Evolutionary conservation across 2,888 invertebrate species (phyloP).

Genomic region (Tipula unca): DNA sequence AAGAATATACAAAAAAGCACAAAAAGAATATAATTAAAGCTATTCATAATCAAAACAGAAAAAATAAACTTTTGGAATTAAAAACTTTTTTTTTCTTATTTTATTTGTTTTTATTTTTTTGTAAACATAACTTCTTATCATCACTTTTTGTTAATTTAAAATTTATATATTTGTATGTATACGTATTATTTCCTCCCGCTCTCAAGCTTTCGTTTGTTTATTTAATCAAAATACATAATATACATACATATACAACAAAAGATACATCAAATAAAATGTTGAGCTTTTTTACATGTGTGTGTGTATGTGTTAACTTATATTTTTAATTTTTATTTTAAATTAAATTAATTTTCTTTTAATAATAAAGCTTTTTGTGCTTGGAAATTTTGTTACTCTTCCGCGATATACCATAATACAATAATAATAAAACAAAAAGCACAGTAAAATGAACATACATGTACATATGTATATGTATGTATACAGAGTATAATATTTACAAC

Average conservation of each 20-base stretch:
- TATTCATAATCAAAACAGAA: conserved; percentile 14
- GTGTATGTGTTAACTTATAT: not conserved
- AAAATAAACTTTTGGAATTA: not conserved
- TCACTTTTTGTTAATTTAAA: not conserved
- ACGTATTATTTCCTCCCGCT: not conserved
- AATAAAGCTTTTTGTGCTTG: not conserved
- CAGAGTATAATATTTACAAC: not conserved
- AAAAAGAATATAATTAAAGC: not conserved
- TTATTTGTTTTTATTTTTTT: not conserved
- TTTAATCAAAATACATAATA: not conserved
- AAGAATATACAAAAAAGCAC: not conserved
- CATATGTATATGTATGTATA: too few relatives aligned
- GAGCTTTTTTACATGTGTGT: not conserved
- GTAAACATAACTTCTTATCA: conserved; percentile 1
- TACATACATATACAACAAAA: too few relatives aligned
- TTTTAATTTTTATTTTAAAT: not conserved
- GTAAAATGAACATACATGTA: not conserved
- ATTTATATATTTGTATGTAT: not conserved
- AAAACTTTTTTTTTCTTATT: not conserved
- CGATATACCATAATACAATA: not conserved
- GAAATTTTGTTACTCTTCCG: not conserved
- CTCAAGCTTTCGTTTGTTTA: not conserved
- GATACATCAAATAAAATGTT: not conserved
- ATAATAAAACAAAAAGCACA: not conserved
- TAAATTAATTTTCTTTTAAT: not conserved